Evolutionary conservation across 2,797 vertebrate genomes (phyloP).

Genomic region (Acanthornis magna): DNA sequence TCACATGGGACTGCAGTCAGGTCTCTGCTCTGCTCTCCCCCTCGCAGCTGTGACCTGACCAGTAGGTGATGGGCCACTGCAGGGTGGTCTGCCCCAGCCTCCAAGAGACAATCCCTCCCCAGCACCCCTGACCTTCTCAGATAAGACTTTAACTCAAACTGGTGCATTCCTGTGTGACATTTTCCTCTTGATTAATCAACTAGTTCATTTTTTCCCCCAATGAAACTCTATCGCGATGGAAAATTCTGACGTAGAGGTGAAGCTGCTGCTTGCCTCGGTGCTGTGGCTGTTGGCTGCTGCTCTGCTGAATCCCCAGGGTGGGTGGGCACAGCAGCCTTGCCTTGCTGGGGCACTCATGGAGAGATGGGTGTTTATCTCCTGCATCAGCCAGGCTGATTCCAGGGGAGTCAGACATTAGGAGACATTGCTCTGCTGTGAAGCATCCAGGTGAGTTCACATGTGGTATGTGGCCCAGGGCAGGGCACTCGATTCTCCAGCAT

Average conservation of each 20-base stretch:
- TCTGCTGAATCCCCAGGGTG: neutral
- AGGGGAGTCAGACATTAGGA: neutral
- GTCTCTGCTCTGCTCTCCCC: neutral
- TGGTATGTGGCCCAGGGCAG: neutral
- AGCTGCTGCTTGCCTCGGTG: neutral
- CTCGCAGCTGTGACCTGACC: neutral
- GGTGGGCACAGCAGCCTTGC: neutral
- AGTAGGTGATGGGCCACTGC: neutral
- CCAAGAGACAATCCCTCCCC: slow-evolving; percentile 27
- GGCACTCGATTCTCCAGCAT: accelerated
- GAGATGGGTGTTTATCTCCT: neutral
- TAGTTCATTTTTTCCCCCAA: neutral
- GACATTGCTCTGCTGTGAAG: neutral
- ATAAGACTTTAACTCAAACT: neutral
- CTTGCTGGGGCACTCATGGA: neutral
- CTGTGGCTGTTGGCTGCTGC: neutral
- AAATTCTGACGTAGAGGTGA: neutral
- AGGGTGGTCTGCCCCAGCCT: slow-evolving; percentile 45
- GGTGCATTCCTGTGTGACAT: neutral
- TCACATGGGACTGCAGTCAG: neutral
- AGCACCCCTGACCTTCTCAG: neutral
- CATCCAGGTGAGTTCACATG: neutral
- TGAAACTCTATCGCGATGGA: neutral
- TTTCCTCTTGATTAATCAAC: neutral
- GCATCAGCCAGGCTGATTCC: neutral